Evolutionary conservation across 30 jellyfish, hydroid and myxozoan genomes (phyloP).

Genomic region (Nemopilema nomurai): DNA sequence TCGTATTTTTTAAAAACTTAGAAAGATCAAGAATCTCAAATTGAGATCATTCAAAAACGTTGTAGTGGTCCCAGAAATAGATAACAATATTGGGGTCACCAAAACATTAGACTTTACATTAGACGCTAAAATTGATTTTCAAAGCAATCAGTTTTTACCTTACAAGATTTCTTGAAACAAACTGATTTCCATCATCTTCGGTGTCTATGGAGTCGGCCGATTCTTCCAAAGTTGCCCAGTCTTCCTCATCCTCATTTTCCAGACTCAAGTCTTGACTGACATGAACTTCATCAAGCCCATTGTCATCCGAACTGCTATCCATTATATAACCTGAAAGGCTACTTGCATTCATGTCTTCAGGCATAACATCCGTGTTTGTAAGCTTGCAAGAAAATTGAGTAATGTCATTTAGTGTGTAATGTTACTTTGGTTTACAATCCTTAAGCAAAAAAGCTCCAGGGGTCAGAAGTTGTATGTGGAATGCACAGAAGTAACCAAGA

Average conservation of each 20-base stretch:
- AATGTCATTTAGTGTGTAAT: background rate
- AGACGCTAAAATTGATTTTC: background rate
- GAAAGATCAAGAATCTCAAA: conserved; percentile 12
- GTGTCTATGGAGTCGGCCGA: conserved; percentile 14
- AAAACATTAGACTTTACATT: background rate
- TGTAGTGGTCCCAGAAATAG: background rate
- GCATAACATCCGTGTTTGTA: conserved; percentile 6
- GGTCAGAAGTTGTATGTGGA: background rate
- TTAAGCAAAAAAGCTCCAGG: background rate
- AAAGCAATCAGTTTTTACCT: conserved; percentile 12
- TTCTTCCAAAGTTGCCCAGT: conserved; percentile 16
- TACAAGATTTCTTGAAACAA: conserved; percentile 21
- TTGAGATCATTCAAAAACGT: background rate
- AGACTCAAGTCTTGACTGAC: conserved; percentile 14
- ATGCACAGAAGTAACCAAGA: background rate
- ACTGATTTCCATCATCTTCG: conserved; percentile 28
- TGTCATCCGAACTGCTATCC: conserved; percentile 6
- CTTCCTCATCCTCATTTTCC: conserved; percentile 19
- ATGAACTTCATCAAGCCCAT: conserved; percentile 14
- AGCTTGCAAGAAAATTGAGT: background rate
- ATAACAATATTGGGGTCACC: background rate
- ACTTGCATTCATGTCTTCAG: conserved; percentile 28
- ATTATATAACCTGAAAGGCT: conserved; percentile 8
- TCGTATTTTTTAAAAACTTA: conserved; percentile 4
- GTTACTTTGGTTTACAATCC: background rate